These are phyloP conservation scores for Dynastes maya DNA, from an alignment of 2,888 invertebrate species.

Conservation along the genomic window DNA sequence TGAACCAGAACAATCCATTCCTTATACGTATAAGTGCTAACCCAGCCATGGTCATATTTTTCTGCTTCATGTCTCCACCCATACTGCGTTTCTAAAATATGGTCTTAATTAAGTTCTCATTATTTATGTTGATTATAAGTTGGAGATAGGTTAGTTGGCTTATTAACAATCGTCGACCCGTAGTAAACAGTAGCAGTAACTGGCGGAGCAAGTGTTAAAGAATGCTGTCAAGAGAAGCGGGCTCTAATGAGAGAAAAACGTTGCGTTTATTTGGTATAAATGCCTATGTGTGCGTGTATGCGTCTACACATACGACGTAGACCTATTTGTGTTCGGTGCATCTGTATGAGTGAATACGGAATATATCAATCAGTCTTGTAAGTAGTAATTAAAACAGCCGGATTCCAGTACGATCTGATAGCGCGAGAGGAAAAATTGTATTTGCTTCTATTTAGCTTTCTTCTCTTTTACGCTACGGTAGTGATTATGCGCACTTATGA, in stretches of 20 bases:
- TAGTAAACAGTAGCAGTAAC: slow-evolving; percentile 60
- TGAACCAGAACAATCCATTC: slow-evolving; percentile 11
- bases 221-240: slow-evolving; percentile 59
- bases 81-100: slow-evolving; percentile 57
- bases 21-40: slow-evolving; percentile 23
- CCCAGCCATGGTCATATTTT: background rate
- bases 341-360: slow-evolving; percentile 51
- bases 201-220: slow-evolving; percentile 58
- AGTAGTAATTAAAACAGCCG: slow-evolving; percentile 63
- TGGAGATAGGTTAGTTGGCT: slow-evolving; percentile 55
- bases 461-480: background rate
- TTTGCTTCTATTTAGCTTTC: slow-evolving; percentile 2
- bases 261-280: slow-evolving; percentile 56
- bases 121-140: slow-evolving; percentile 64
- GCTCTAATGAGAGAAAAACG: slow-evolving; percentile 48
- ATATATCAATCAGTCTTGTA: slow-evolving; percentile 28
- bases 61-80: slow-evolving; percentile 18
- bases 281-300: slow-evolving; percentile 49
- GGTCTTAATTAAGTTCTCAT: slow-evolving; percentile 65
- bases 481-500: too few species aligned
- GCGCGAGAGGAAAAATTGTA: slow-evolving; percentile 6
- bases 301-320: slow-evolving; percentile 51
- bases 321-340: slow-evolving; percentile 57
- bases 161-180: slow-evolving; percentile 51
- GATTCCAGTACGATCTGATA: slow-evolving; percentile 60